Conservation (phyloP, 2,888 invertebrate genomes). For the Cantharis rufa region DNA sequence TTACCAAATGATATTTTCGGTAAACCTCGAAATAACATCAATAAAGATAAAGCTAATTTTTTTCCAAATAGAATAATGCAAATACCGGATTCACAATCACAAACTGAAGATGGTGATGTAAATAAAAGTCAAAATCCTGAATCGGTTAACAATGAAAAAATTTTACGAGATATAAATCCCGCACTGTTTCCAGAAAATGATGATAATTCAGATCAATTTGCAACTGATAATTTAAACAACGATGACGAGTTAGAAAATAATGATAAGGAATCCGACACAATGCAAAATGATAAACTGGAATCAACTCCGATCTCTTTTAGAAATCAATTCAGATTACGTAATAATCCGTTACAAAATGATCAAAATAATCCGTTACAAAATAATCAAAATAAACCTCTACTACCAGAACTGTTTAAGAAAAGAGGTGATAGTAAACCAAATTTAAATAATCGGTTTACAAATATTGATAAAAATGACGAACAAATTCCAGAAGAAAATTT, state of each 20-base stretch:
- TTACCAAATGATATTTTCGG: neutral
- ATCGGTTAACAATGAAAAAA: neutral
- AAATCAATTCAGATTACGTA: neutral
- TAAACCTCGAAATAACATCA: neutral
- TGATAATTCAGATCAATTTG: neutral
- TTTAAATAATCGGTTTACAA: neutral
- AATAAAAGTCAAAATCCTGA: neutral
- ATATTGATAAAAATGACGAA: neutral
- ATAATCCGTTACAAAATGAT: neutral
- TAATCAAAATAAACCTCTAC: neutral
- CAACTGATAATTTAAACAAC: neutral
- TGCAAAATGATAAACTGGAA: neutral
- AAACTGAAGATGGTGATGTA: neutral
- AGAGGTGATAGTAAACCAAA: neutral
- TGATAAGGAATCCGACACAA: neutral
- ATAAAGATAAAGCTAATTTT: neutral
- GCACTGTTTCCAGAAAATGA: neutral
- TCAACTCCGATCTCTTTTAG: neutral
- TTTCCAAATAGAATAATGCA: neutral
- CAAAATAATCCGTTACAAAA: neutral
- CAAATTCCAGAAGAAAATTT: neutral
- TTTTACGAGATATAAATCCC: neutral
- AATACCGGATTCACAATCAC: neutral
- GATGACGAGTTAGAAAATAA: neutral
- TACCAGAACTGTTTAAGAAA: neutral